Evolutionary conservation across 2,113 vertebrate species (phyloP).

Genomic region (Sardina pilchardus): DNA sequence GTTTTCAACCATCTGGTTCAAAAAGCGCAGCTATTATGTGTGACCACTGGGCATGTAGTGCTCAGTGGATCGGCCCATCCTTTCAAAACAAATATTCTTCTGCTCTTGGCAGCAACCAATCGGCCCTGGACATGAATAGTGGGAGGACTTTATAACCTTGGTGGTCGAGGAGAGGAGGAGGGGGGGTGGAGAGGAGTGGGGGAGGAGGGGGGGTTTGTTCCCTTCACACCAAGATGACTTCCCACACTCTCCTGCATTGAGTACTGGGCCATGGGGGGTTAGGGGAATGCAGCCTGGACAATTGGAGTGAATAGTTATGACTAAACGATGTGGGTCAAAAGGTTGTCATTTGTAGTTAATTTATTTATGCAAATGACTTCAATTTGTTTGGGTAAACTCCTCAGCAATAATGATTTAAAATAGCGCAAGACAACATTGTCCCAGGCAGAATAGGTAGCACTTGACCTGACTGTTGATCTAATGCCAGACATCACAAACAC

Average conservation of each 20-base stretch:
- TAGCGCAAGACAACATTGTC: not conserved
- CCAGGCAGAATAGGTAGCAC: not conserved
- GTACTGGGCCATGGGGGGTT: not conserved
- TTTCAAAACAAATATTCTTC: not conserved
- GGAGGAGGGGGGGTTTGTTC: not conserved
- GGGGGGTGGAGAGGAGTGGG: no score
- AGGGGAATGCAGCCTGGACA: not conserved
- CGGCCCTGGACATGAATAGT: not conserved
- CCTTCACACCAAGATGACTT: not conserved
- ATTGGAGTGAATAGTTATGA: not conserved
- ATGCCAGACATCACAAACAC: not conserved
- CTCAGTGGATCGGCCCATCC: conserved; percentile 7
- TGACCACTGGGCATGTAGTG: conserved; percentile 42
- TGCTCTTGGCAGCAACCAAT: conserved; percentile 4
- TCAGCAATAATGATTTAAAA: not conserved
- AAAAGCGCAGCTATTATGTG: conserved; percentile 36
- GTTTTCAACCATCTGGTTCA: not conserved
- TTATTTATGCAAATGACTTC: not conserved
- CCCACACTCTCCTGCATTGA: not conserved
- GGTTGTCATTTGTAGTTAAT: not conserved
- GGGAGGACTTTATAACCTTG: not conserved
- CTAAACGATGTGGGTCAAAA: not conserved
- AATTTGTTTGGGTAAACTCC: not conserved
- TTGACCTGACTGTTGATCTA: not conserved
- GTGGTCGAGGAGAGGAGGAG: not conserved